These are phyloP conservation scores for Potorous gilbertii DNA, from an alignment of 2,797 vertebrate species.

Conservation along the genomic window DNA sequence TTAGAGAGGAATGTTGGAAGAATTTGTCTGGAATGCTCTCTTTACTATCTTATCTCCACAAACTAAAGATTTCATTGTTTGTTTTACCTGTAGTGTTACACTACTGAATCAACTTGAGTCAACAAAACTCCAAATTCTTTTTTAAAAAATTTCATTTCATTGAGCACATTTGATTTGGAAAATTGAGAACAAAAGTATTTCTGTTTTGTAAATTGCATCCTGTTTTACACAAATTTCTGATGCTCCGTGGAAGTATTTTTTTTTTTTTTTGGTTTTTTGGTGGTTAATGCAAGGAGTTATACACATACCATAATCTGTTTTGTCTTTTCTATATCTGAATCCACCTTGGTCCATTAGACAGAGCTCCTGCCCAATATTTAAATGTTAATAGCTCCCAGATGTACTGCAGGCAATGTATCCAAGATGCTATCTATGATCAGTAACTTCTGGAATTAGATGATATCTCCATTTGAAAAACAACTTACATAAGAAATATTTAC, in stretches of 20 bases:
- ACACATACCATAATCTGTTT: not conserved
- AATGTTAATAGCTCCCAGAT: not conserved
- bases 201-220: not conserved
- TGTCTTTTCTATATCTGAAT: not conserved
- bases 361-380: not conserved
- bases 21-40: not conserved
- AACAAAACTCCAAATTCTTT: not conserved
- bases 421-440: not conserved
- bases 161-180: not conserved
- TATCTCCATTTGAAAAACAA: not conserved
- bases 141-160: not conserved
- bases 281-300: not conserved
- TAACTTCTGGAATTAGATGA: not conserved
- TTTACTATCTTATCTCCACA: not conserved
- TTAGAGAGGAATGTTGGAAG: not conserved
- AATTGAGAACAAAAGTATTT: not conserved
- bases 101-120: not conserved
- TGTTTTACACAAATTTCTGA: not conserved
- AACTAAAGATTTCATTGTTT: not conserved
- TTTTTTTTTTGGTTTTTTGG: too few species aligned
- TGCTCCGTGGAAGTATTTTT: not conserved
- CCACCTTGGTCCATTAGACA: not conserved
- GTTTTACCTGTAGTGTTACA: not conserved
- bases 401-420: not conserved
- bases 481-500: not conserved